Conservation (phyloP, 2,888 invertebrate genomes). For the Sericinus montela region DNA sequence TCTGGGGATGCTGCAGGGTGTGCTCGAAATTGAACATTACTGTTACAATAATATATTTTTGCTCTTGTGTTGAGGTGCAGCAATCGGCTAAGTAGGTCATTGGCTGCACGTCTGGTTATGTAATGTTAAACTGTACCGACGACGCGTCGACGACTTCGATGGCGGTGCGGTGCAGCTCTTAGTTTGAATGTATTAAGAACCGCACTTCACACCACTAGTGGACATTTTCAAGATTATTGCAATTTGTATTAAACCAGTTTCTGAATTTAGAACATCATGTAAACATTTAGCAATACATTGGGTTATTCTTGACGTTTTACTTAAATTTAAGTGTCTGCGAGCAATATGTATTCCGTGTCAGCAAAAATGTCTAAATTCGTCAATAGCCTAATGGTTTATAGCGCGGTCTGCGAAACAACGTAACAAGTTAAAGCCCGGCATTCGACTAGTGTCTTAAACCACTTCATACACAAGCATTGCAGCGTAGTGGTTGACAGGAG, state of each 20-base stretch:
- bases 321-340: neutral
- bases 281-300: conserved; percentile 24
- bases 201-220: conserved; percentile 27
- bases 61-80: conserved; percentile 51
- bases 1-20: conserved; percentile 4
- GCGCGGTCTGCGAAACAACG: too few species aligned
- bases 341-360: neutral
- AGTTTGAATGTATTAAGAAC: conserved; percentile 25
- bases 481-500: too few species aligned
- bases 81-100: conserved; percentile 63
- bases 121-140: conserved; percentile 41
- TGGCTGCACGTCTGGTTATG: conserved; percentile 71
- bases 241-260: conserved; percentile 30
- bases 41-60: conserved; percentile 35
- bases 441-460: too few species aligned
- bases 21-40: conserved; percentile 8
- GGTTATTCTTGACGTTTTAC: conserved; percentile 9
- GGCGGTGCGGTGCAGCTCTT: conserved; percentile 25
- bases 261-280: conserved; percentile 25
- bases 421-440: too few species aligned
- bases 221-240: conserved; percentile 32
- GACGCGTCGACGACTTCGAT: conserved; percentile 12
- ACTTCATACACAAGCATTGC: too few species aligned
- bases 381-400: too few species aligned
- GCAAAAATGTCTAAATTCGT: too few species aligned